A percentile compares a stretch with the other conserved stretches of the same genome.
Evolutionary conservation across 2,113 vertebrate genomes (phyloP).

Genomic region (Pteruthius melanotis): DNA sequence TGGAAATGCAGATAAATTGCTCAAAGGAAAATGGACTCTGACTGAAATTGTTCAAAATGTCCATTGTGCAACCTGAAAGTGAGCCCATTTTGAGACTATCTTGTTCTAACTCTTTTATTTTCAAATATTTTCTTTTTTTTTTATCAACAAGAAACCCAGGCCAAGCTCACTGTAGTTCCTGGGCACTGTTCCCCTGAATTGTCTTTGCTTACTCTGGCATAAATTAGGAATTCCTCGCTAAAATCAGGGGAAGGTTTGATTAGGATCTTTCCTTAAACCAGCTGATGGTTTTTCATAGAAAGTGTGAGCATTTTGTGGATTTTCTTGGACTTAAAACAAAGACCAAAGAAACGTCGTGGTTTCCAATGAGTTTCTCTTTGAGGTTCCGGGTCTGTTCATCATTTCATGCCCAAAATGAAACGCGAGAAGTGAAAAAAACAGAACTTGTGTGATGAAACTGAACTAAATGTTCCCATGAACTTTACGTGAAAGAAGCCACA

Average conservation of each 20-base stretch:
- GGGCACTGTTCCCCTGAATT: neutral
- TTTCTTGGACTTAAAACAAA: slow-evolving; percentile 52
- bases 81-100: neutral
- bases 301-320: slow-evolving; percentile 37
- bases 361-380: slow-evolving; percentile 40
- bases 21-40: neutral
- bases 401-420: slow-evolving; percentile 51
- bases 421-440: slow-evolving; percentile 1
- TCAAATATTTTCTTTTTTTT: neutral
- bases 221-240: neutral
- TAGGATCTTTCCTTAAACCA: slow-evolving; percentile 24
- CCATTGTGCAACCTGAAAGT: neutral
- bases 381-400: slow-evolving; percentile 48
- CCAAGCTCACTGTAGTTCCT: neutral
- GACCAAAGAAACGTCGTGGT: slow-evolving; percentile 38
- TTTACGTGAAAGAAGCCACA: neutral
- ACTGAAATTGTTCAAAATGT: neutral
- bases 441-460: slow-evolving; percentile 21
- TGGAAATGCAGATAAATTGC: neutral
- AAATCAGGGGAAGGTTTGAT: slow-evolving; percentile 16
- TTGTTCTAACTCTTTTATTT: neutral
- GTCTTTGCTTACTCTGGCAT: neutral
- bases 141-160: neutral
- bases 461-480: slow-evolving; percentile 39
- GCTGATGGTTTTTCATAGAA: slow-evolving; percentile 28